Evolutionary conservation across 2,797 vertebrate species (phyloP).

Genomic region (Gymnoscopelus microlampas): DNA sequence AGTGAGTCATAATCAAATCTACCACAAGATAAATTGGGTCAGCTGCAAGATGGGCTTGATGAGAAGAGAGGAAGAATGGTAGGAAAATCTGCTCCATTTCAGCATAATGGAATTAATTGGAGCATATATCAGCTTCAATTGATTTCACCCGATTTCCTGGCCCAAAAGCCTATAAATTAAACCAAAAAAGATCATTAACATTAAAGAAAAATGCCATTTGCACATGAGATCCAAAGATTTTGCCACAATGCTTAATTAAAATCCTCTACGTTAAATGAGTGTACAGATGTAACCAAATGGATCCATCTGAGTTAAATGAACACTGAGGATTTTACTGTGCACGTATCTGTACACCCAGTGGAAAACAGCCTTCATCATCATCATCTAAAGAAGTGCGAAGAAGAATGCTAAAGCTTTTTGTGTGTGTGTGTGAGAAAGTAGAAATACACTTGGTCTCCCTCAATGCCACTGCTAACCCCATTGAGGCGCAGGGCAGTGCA

Average conservation of each 20-base stretch:
- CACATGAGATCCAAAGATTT: constrained; percentile 6
- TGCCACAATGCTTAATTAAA: background rate
- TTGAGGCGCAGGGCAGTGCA: constrained; percentile 88
- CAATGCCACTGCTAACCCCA: constrained; percentile 92
- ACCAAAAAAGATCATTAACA: constrained; percentile 86
- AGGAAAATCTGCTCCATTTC: constrained; percentile 83
- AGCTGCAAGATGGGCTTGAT: constrained; percentile 46
- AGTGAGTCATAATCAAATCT: constrained; percentile 68
- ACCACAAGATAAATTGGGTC: constrained; percentile 53
- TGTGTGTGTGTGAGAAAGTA: constrained; percentile 75
- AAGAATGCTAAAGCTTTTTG: constrained; percentile 31
- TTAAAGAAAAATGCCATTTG: constrained; percentile 66
- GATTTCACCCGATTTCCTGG: constrained; percentile 20
- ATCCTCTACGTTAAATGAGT: no score
- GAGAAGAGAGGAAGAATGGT: constrained; percentile 21
- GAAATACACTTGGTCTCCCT: constrained; percentile 86
- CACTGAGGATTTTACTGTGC: no score
- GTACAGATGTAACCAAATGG: background rate
- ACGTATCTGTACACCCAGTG: background rate
- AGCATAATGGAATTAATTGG: constrained; percentile 85
- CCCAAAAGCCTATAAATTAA: constrained; percentile 61
- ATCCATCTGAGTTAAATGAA: background rate
- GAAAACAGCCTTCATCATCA: background rate
- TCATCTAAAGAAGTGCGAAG: background rate
- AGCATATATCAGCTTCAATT: constrained; percentile 81